A percentile compares a stretch with the other conserved stretches of the same genome.
Conservation (phyloP, 2,113 vertebrate genomes). For the Saguinus midas region DNA sequence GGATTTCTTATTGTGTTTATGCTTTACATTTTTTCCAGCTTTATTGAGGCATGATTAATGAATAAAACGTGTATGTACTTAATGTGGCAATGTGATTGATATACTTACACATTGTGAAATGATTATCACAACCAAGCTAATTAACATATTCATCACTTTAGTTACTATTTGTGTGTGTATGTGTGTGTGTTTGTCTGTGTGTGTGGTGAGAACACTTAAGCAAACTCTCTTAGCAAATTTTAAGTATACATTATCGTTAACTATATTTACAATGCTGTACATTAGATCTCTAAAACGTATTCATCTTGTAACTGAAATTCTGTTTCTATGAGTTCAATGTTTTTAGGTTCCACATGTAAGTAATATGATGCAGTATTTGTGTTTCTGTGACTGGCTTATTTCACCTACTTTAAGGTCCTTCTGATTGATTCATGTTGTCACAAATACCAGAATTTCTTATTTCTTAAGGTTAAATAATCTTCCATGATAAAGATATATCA, state of each 20-base stretch:
- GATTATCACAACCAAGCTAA: neutral
- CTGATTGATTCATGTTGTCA: neutral
- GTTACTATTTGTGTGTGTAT: neutral
- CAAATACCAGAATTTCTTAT: neutral
- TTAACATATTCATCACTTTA: neutral
- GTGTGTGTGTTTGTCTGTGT: neutral
- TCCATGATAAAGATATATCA: neutral
- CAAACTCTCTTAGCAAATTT: neutral
- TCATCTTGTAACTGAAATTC: neutral
- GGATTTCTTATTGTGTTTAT: neutral
- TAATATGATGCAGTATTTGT: neutral
- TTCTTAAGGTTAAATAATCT: neutral
- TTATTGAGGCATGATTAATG: neutral
- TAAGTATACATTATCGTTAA: neutral
- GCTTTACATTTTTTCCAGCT: neutral
- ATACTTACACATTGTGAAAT: neutral
- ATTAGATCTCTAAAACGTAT: neutral
- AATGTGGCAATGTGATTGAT: neutral
- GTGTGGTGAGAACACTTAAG: neutral
- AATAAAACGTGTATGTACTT: neutral
- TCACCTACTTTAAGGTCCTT: neutral
- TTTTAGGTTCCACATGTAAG: neutral
- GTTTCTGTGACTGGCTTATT: neutral
- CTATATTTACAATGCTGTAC: neutral
- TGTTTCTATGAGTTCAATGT: neutral